Conservation (phyloP, 2,113 vertebrate species). For the Callionymus lyra region DNA sequence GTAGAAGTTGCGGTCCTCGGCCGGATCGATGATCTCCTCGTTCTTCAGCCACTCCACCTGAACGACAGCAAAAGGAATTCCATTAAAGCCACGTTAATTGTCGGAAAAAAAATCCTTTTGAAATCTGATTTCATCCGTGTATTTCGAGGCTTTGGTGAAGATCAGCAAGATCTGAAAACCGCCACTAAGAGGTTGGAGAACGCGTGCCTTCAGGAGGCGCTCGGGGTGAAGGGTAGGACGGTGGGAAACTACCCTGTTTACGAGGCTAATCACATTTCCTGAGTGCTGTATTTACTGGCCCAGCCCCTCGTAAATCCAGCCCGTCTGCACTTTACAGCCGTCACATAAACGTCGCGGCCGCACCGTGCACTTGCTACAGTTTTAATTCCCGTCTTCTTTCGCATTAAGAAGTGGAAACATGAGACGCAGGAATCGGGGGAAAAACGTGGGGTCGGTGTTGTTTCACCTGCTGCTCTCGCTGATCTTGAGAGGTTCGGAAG, state of each 20-base stretch:
- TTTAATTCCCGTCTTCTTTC: conserved; percentile 52
- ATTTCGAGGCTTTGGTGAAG: background rate
- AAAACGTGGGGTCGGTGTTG: conserved; percentile 25
- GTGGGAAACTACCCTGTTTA: conserved; percentile 49
- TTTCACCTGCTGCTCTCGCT: conserved; percentile 18
- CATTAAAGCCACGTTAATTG: no score
- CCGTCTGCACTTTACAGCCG: conserved; percentile 44
- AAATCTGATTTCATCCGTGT: no score
- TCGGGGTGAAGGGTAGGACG: conserved; percentile 49
- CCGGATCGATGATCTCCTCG: conserved; percentile 85
- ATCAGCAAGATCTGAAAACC: conserved; percentile 2
- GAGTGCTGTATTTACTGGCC: conserved; percentile 56
- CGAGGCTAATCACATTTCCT: conserved; percentile 62
- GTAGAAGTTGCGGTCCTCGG: conserved; percentile 90
- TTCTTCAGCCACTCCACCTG: conserved; percentile 96
- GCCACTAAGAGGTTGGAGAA: conserved; percentile 11
- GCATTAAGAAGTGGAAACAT: conserved; percentile 57
- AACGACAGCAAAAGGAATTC: background rate
- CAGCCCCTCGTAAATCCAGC: conserved; percentile 48
- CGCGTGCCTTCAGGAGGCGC: conserved; percentile 39
- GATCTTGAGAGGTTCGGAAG: conserved; percentile 16
- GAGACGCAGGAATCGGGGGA: conserved; percentile 34
- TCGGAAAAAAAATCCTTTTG: no score
- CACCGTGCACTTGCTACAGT: conserved; percentile 46
- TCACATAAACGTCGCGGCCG: conserved; percentile 43